Conservation (phyloP, 2,888 invertebrate species). For the Congeria kusceri region DNA sequence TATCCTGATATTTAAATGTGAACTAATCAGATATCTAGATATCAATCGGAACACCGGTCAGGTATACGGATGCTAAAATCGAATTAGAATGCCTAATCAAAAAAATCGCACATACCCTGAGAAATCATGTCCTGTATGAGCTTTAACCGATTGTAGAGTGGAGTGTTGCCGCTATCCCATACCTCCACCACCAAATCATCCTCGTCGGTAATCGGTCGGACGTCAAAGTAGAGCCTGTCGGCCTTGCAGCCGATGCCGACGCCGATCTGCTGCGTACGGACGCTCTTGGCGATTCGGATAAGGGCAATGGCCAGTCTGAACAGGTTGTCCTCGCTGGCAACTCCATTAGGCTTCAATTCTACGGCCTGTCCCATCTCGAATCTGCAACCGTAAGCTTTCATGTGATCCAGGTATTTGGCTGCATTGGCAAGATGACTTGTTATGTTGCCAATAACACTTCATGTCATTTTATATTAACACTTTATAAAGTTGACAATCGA, state of each 20-base stretch:
- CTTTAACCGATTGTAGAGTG: constrained; percentile 38
- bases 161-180: constrained; percentile 58
- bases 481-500: too few relatives aligned
- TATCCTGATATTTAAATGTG: too few relatives aligned
- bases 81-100: too few relatives aligned
- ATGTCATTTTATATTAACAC: too few relatives aligned
- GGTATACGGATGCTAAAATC: too few relatives aligned
- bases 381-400: constrained; percentile 3
- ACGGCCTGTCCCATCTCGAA: constrained; percentile 69
- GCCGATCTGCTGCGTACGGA: constrained; percentile 50
- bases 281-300: constrained; percentile 49
- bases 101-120: constrained; percentile 30
- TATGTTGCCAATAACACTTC: too few relatives aligned
- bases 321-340: constrained; percentile 34
- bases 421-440: too few relatives aligned
- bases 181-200: constrained; percentile 48
- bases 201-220: constrained; percentile 50
- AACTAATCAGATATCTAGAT: too few relatives aligned
- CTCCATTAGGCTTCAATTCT: constrained; percentile 55
- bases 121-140: constrained; percentile 39
- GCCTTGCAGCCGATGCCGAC: constrained; percentile 64
- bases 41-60: too few relatives aligned
- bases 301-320: constrained; percentile 48
- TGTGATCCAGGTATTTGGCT: too few relatives aligned
- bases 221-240: constrained; percentile 63